phyloP scores from a whole-genome alignment of 2,797 vertebrate genomes.

The Pygocentrus nattereri region DNA sequence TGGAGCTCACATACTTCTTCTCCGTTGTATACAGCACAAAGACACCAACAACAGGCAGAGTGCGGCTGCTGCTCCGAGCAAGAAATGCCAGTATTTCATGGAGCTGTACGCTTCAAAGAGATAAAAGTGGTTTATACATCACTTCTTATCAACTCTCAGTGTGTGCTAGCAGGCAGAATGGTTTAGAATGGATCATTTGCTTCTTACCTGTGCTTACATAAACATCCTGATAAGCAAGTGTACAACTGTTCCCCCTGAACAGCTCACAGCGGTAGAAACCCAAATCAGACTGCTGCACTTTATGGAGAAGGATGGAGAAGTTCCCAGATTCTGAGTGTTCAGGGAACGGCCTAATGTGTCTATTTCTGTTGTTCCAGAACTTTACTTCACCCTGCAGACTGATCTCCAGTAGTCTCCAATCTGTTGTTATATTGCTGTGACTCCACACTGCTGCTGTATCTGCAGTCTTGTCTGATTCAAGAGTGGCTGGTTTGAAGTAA shows the following conservation, averaged over 20 bases:
- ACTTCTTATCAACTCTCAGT: not conserved
- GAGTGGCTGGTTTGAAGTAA: not conserved
- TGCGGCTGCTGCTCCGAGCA: not conserved
- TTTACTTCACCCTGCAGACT: not conserved
- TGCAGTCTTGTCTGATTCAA: not conserved
- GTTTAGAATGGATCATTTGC: not conserved
- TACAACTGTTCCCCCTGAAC: not conserved
- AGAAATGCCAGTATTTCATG: not conserved
- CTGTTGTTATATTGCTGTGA: not conserved
- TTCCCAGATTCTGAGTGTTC: not conserved
- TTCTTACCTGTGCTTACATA: not conserved
- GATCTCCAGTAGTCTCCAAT: not conserved
- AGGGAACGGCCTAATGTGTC: not conserved
- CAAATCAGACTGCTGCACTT: not conserved
- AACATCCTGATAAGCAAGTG: not conserved
- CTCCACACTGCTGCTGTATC: not conserved
- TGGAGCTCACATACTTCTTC: not conserved
- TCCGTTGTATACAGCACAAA: not conserved
- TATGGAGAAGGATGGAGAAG: constrained; percentile 7
- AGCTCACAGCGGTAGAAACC: not conserved
- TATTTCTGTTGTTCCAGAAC: not conserved
- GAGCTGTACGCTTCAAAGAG: not conserved
- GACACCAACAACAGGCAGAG: not conserved
- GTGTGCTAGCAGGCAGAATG: not conserved
- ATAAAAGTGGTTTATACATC: not conserved